Evolutionary conservation across 37 sponge, comb jelly and placozoan genomes (phyloP), one percentile per base, ranked within the genome.

Genomic region (Theonella swinhoei): DNA sequence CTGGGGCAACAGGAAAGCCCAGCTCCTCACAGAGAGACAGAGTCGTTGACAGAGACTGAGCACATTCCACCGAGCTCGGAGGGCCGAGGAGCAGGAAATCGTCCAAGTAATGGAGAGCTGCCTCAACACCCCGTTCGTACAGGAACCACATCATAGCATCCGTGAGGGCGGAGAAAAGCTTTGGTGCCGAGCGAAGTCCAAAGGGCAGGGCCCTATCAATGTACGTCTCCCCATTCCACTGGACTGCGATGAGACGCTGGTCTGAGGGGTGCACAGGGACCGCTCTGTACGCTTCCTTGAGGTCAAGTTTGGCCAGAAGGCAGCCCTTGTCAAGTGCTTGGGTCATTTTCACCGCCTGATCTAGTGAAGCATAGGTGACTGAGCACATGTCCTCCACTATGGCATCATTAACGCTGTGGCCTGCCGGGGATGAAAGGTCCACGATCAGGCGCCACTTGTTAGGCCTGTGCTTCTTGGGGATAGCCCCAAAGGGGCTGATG

Each of bases 1-100:
- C 76, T 4, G 59, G 37, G 9, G 85, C 85, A 23, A 84, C 29
- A 1, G 85, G 85, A 5, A 84, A 59, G 2, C 85, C 85, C 66
- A 84, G 38, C 62, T 23, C 17, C 0, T n/a, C 61, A 33, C 68
- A 67, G 25, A 76, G 39, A 2, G 40, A 23, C 1, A 31, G 17
- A 5, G 59, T 2, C 3, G 2, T 25, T 58, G 7, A 23, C 19
- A 84, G 69, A 11, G 42, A 60, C 19, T 75, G 76, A 7, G 59
- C 33, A 30, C 64, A 77, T 4, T 0, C 62, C 0, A 0, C 26
- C 0, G 78, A 39, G 0, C n/a, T 20, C 3, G 76, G 70, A 0
- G 68, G 69, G 1, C 74, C 77, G 7, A 84, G 42, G 9, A 60
- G 31, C 1, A 84, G 29, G 70, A 47, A 84, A 38, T 84, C 76